Base-by-base conservation (phyloP, 1,140 invertebrate species). In the Ceratosolen fusciceps region DNA sequence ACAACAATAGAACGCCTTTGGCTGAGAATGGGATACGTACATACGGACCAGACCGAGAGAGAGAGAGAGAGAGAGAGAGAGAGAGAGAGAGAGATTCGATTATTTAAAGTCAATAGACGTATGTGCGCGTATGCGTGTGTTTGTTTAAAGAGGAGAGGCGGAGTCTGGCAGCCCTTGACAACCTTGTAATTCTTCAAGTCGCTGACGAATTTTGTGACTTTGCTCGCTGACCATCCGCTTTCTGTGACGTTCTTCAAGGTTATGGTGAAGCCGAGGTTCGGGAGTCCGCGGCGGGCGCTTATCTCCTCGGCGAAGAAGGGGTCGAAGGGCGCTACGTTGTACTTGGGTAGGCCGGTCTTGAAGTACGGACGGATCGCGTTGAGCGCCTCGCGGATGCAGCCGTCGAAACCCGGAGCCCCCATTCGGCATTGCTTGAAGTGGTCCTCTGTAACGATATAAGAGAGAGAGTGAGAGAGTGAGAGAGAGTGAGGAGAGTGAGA, bases 231-330 rank as follows among this genome's bases (percentile, higher is more conserved):
- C 95, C 95, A 96, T 29, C 95, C 95, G 62, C 90, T 92, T 86
- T 96, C 95, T 16, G 91, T 93, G 1, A 96, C 93, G 84, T 96
- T 93, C 67, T 88, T 92, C 62, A 96, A 88, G n/a, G 91, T 93
- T 7, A 96, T 90, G 21, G 91, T 93, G 83, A 95, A 96, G 26
- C 90, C 92, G 43, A 95, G 89, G 71, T 92, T 92, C 0, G 90
- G 87, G 47, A 93, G 89, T 34, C 93, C 93, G 10, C 93, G 91
- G 29, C 89, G 90, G 75, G 94, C 93, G 7, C 91, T 91, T 8
- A 96, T 91, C 85, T 94, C 93, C 34, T 91, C 89, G 0, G 94
- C 93, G 77, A 91, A 93, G 86, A 95, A 95, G 0, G 95, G 95
- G 87, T 96, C 95, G 83, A 96, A 96, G 0, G 95, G 92, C 2